Base-by-base conservation (phyloP, 1,140 invertebrate species). In the Thaumetopoea pityocampa region DNA sequence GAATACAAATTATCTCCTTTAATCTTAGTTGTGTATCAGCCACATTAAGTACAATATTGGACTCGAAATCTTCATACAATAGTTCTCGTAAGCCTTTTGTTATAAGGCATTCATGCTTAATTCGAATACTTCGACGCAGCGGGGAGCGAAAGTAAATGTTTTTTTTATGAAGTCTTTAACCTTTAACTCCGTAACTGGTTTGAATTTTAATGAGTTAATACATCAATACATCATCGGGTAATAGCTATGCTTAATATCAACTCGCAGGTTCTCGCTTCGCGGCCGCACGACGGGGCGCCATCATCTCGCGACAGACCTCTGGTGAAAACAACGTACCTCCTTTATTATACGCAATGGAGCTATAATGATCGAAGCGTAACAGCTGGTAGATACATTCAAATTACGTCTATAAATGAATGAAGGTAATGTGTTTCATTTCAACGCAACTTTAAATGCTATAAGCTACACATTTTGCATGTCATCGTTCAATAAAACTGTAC, bases 151-250 rank as follows among this genome's bases (percentile, higher is more conserved):
- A 35, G 53, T 60, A 61, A 61, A 43, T 50, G 38, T 49, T 33
- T 58, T 72, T 64, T 67, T 67, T 67, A 71, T 68, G 45, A 70
- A 72, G 65, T 60, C 47, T 72, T 66, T 72, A 72, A 76, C 67
- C 68, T 71, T 77, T 71, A 66, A 46, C 54, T 49, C 30, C 46
- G 46, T 46, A 64, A 71, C 60, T 64, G 65, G 68, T 64, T 69
- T 71, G 62, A 62, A 67, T 73, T 73, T 67, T 60, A 73, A 79
- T 76, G 57, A 76, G 67, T 69, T 70, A 80, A 74, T 72, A 72
- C 66, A 57, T 70, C 71, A 61, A 74, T 74, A 58, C 58, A 77
- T 74, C 70, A 65, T 69, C 48, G 45, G 36, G 37, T 65, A 61
- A 64, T 67, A 62, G 50, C 46, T 52, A 62, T 53, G 46, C 48